These are phyloP conservation scores for Cercopithecus mona DNA, from an alignment of 2,113 vertebrate species.

Conservation along the genomic window DNA sequence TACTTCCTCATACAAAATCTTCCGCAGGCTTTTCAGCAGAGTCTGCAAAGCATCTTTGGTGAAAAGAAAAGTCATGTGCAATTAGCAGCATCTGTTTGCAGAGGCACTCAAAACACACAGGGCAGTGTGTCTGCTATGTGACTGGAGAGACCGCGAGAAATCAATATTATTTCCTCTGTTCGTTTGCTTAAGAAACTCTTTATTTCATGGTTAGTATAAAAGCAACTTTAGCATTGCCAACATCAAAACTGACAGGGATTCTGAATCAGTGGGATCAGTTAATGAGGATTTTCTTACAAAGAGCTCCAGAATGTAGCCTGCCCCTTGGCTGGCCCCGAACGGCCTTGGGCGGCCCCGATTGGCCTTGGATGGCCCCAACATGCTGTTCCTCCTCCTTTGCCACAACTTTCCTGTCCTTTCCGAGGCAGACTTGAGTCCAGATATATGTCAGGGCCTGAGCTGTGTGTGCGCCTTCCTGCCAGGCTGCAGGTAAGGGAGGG, in stretches of 20 bases:
- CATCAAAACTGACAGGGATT: not conserved
- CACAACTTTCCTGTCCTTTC: constrained; percentile 21
- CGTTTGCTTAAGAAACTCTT: not conserved
- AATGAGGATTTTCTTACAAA: not conserved
- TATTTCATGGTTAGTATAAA: not conserved
- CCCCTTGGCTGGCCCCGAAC: not conserved
- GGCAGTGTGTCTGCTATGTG: not conserved
- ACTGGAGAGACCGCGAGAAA: not conserved
- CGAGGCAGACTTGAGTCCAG: not conserved
- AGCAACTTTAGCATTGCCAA: not conserved
- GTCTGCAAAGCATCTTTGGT: not conserved
- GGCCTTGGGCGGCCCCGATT: not conserved
- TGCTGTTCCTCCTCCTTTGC: not conserved
- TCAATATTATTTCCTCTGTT: not conserved
- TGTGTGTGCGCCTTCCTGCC: not conserved
- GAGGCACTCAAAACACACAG: not conserved
- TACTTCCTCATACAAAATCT: not conserved
- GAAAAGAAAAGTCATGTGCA: not conserved
- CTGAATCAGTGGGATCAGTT: not conserved
- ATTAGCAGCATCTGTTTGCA: not conserved
- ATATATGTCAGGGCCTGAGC: not conserved
- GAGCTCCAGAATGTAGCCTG: not conserved
- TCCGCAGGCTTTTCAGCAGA: not conserved
- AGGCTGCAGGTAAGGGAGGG: not conserved
- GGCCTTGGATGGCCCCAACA: not conserved